Base-by-base conservation (phyloP, 2,797 vertebrate genomes). In the Periophthalmus magnuspinnatus region DNA sequence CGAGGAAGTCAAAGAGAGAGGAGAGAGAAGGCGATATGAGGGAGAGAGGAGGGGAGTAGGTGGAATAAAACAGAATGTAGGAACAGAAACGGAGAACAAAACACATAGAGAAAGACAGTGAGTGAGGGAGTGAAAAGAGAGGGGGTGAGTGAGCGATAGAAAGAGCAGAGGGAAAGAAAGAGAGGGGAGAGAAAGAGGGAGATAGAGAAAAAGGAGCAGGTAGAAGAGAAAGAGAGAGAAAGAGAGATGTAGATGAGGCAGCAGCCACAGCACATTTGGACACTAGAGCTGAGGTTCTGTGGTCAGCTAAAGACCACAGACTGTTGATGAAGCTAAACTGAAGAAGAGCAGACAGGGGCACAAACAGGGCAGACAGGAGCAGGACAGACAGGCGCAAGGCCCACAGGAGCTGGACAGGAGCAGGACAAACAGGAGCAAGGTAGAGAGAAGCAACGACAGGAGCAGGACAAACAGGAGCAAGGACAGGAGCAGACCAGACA, bases 261-360 rank as follows among this genome's bases (percentile, higher is more conserved):
- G 87, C 88, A 83, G 82, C 70, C 80, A 71, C 88, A 88, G 88
- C 89, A 89, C 81, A 86, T 83, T 74, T 61, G 59, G 54, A 80
- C 79, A 68, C 66, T 17, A 56, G 76, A 71, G 73, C 73, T 21
- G 65, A 68, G 71, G 80, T 68, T 72, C 55, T 65, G 56, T 6
- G 68, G 75, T 76, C 75, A 80, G 77, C 14, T n/a, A 32, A 50
- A 50, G 68, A 61, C 61, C 4, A 60, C 55, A 67, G 70, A 32
- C 68, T 71, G 71, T 71, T 68, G 73, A 83, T 57, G 67, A 84
- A 36, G 68, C 68, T 24, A 45, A 77, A 72, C 75, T 68, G 79
- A 70, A 88, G 72, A 65, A 69, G 50, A 36, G 57, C 48, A 74
- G 87, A 84, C 79, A 75, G 82, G 58, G 78, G 84, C 83, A 38